Conservation (phyloP, 2,113 vertebrate species). For the Ranitomeya imitator region DNA sequence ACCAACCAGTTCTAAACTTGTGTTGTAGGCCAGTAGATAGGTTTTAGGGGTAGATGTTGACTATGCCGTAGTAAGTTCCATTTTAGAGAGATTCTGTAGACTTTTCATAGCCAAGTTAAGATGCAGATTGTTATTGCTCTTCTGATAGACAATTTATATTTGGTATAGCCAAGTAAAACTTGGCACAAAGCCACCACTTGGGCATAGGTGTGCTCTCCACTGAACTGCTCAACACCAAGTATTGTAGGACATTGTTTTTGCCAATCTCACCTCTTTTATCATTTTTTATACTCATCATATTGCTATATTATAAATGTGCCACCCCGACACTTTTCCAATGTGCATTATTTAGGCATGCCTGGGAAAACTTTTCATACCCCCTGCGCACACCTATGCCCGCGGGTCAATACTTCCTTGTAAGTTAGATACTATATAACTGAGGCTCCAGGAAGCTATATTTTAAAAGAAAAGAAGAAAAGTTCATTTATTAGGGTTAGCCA, state of each 20-base stretch:
- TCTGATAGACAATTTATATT: background rate
- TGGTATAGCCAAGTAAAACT: background rate
- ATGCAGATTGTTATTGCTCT: background rate
- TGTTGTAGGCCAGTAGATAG: background rate
- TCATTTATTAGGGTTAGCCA: background rate
- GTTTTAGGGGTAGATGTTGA: background rate
- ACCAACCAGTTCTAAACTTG: background rate
- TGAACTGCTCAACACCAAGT: background rate
- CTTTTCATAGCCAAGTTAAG: slow-evolving; percentile 7
- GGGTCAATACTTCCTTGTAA: slow-evolving; percentile 5
- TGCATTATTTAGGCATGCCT: background rate
- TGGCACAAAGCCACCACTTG: background rate
- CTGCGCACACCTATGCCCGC: background rate
- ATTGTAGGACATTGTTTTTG: background rate
- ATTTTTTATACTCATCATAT: background rate
- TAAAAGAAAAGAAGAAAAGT: slow-evolving; percentile 9
- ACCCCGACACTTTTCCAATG: background rate
- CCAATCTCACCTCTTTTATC: too few species aligned
- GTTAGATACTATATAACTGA: background rate
- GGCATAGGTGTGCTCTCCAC: background rate
- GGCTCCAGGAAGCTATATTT: background rate
- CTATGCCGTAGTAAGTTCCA: background rate
- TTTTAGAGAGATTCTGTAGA: slow-evolving; percentile 24
- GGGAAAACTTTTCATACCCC: background rate
- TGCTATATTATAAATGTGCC: background rate